These are phyloP conservation scores for Drosophila ezoana DNA, from an alignment of 2,888 invertebrate species.

Conservation along the genomic window DNA sequence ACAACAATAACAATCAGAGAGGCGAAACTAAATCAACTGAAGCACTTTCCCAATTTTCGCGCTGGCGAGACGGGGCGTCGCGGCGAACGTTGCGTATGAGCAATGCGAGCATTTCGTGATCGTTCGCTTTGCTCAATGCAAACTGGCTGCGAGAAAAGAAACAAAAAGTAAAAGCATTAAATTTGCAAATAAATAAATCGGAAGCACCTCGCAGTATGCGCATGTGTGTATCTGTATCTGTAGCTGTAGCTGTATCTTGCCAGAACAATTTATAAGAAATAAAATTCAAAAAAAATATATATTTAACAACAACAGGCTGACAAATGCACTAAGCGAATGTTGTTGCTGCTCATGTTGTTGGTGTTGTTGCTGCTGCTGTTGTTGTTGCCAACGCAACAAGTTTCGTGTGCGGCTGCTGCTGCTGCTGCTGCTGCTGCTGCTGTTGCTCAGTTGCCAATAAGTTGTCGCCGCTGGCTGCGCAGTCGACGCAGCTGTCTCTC, in stretches of 20 bases:
- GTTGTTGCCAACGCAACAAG: constrained; percentile 74
- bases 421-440: constrained; percentile 43
- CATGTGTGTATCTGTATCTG: constrained; percentile 32
- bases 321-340: constrained; percentile 66
- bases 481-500: constrained; percentile 55
- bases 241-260: constrained; percentile 52
- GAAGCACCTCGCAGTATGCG: constrained; percentile 64
- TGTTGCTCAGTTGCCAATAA: constrained; percentile 69
- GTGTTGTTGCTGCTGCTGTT: constrained; percentile 37
- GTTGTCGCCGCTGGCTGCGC: constrained; percentile 65
- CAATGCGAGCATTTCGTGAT: constrained; percentile 49
- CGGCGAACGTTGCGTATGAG: constrained; percentile 65
- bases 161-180: constrained; percentile 23
- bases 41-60: constrained; percentile 71
- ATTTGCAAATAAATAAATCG: constrained; percentile 67
- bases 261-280: constrained; percentile 69
- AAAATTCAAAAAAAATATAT: constrained; percentile 48
- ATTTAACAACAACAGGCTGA: constrained; percentile 35
- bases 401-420: constrained; percentile 63
- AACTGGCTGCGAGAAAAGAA: constrained; percentile 40
- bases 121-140: constrained; percentile 53
- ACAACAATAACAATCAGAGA: constrained; percentile 25
- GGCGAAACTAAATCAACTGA: constrained; percentile 23
- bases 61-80: constrained; percentile 2
- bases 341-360: constrained; percentile 36